Conservation (phyloP, 2,113 vertebrate species). For the Cryptotis parvus region DNA sequence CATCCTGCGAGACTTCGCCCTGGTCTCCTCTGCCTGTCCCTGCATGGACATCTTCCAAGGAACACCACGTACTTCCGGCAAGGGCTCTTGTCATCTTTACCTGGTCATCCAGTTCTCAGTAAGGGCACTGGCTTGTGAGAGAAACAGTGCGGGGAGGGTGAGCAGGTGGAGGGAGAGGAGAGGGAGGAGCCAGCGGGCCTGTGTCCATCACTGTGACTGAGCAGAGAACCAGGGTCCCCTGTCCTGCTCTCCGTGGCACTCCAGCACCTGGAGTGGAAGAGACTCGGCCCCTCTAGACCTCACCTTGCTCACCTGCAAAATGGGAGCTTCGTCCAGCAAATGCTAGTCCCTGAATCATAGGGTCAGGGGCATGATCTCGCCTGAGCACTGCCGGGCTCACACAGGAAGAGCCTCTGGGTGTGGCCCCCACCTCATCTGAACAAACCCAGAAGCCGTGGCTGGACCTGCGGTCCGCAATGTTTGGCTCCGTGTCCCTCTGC, state of each 20-base stretch:
- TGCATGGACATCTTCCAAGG: background rate
- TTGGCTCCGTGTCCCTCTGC: too few relatives aligned
- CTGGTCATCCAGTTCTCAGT: background rate
- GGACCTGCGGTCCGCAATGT: too few relatives aligned
- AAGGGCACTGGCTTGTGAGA: too few relatives aligned
- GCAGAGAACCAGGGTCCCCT: background rate
- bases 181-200: background rate
- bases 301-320: slow-evolving; percentile 17
- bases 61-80: background rate
- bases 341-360: too few relatives aligned
- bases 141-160: background rate
- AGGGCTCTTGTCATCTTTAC: background rate
- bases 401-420: too few relatives aligned
- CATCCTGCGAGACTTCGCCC: too few relatives aligned
- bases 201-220: too few relatives aligned
- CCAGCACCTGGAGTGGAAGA: too few relatives aligned
- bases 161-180: background rate
- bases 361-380: too few relatives aligned
- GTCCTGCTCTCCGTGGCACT: background rate
- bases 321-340: background rate
- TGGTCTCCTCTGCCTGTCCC: background rate
- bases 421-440: too few relatives aligned
- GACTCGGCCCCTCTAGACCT: background rate
- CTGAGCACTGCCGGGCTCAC: too few relatives aligned
- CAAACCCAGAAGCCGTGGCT: too few relatives aligned